phyloP scores from a whole-genome alignment of 2,888 invertebrate genomes.

The Acrobasis suavella region DNA sequence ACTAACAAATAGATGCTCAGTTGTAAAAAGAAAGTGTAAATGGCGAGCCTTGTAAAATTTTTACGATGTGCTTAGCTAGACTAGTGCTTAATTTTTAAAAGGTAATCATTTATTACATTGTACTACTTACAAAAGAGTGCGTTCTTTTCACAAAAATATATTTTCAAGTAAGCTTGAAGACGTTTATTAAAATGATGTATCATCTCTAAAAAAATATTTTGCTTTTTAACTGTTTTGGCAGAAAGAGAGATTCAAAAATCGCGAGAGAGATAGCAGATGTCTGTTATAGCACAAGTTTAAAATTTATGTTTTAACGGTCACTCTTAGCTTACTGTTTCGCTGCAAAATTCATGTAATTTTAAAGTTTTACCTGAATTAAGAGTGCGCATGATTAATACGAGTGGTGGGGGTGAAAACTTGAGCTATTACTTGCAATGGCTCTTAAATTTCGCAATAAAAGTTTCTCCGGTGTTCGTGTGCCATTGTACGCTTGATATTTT shows the following conservation, averaged over 20 bases:
- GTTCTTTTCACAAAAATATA: not conserved
- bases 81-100: conserved; percentile 14
- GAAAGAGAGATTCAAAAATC: not conserved
- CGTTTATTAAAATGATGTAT: not conserved
- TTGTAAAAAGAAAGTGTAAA: conserved; percentile 27
- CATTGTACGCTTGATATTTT: conserved; percentile 64
- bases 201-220: not conserved
- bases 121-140: not conserved
- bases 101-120: conserved; percentile 6
- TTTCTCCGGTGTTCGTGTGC: conserved; percentile 34
- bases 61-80: conserved; percentile 24
- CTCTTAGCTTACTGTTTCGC: conserved; percentile 45
- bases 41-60: conserved; percentile 25
- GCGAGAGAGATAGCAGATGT: conserved; percentile 49
- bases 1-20: conserved; percentile 36
- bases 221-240: not conserved
- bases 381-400: conserved; percentile 28
- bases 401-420: conserved; percentile 21
- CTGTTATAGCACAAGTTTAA: conserved; percentile 53
- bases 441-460: conserved; percentile 27
- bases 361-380: conserved; percentile 32
- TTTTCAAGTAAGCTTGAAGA: not conserved
- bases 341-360: conserved; percentile 30
- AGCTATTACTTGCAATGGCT: conserved; percentile 25
- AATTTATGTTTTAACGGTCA: conserved; percentile 51